Evolutionary conservation across 2,888 invertebrate genomes (phyloP).

Genomic region (Molorchus minor): DNA sequence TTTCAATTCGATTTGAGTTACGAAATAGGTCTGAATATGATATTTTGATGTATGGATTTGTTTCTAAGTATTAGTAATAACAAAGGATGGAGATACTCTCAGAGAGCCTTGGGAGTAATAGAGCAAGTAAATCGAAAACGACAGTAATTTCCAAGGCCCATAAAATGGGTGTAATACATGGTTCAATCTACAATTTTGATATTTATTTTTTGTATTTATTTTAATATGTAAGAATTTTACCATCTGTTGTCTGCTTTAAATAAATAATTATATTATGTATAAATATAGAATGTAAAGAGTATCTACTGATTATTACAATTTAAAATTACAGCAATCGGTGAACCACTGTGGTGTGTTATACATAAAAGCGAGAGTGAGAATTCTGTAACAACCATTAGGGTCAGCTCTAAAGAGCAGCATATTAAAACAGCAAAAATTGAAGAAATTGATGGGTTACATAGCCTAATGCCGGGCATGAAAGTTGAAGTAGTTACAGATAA

Average conservation of each 20-base stretch:
- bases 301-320: slow-evolving; percentile 13
- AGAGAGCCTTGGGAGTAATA: too few relatives aligned
- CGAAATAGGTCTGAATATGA: too few relatives aligned
- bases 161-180: too few relatives aligned
- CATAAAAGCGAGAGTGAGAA: slow-evolving; percentile 63
- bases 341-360: slow-evolving; percentile 68
- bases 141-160: too few relatives aligned
- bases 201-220: too few relatives aligned
- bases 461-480: slow-evolving; percentile 65
- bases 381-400: slow-evolving; percentile 64
- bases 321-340: slow-evolving; percentile 65
- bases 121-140: too few relatives aligned
- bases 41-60: too few relatives aligned
- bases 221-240: too few relatives aligned
- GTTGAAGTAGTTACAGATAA: slow-evolving; percentile 67
- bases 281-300: not conserved
- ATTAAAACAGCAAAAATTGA: slow-evolving; percentile 50
- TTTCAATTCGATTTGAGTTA: too few relatives aligned
- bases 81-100: too few relatives aligned
- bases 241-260: not conserved
- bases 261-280: not conserved
- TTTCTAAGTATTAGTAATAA: too few relatives aligned
- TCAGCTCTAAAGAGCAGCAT: slow-evolving; percentile 62
- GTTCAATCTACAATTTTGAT: too few relatives aligned
- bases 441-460: slow-evolving; percentile 52